phyloP scores from a whole-genome alignment of 2,113 vertebrate species.

The Bufo bufo region DNA sequence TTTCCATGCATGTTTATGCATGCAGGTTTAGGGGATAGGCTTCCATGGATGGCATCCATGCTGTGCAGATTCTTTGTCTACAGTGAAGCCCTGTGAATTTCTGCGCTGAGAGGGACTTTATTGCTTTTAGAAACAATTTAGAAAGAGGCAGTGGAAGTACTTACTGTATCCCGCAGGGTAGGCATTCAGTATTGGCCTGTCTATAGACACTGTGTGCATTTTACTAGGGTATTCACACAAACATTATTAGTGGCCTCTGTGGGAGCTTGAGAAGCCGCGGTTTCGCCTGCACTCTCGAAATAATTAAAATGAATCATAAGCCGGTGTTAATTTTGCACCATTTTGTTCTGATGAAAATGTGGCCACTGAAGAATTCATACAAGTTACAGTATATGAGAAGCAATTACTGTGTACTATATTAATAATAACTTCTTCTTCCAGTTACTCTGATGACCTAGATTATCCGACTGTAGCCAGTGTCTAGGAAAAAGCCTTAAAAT shows the following conservation, averaged over 20 bases:
- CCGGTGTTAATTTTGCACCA: constrained; percentile 15
- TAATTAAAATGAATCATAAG: constrained; percentile 49
- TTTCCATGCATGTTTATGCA: constrained; percentile 43
- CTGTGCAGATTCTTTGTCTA: constrained; percentile 20
- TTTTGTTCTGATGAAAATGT: constrained; percentile 27
- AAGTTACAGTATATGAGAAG: constrained; percentile 27
- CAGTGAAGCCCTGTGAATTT: not conserved
- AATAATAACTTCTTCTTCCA: constrained; percentile 4
- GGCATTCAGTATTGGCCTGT: constrained; percentile 31
- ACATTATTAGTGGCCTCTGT: constrained; percentile 54
- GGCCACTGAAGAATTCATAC: constrained; percentile 24
- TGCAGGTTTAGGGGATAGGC: constrained; percentile 22
- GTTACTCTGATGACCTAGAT: constrained; percentile 26
- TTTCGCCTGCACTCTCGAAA: not conserved
- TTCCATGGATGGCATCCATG: not conserved
- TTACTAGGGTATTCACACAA: constrained; percentile 52
- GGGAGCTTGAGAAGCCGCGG: constrained; percentile 33
- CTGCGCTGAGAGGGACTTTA: not conserved
- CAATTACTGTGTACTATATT: constrained; percentile 43
- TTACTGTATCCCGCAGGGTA: constrained; percentile 43
- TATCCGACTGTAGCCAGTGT: not conserved
- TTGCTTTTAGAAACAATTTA: constrained; percentile 30
- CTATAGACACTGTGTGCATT: constrained; percentile 42
- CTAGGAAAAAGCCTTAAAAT: not conserved
- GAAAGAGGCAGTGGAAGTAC: constrained; percentile 11